Evolutionary conservation across 2,797 vertebrate species (phyloP), one percentile per base, ranked within the genome.

Genomic region (Helostoma temminkii): DNA sequence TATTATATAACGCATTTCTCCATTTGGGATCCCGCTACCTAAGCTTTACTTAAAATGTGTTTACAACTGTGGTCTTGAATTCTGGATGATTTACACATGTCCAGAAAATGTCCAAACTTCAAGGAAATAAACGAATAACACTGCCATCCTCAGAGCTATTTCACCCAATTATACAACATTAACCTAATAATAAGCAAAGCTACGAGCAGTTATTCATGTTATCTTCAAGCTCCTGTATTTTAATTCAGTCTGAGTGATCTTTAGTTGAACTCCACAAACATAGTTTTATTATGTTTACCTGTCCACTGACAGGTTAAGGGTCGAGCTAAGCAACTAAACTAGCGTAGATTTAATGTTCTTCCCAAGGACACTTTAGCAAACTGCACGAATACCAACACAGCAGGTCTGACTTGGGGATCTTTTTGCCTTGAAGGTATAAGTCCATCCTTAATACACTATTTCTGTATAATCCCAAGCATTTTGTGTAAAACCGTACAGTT

Each of bases 321-420:
- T 30, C 18, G 21, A 12, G 39, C 15, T 65, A 16, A 26, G 21
- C 10, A 41, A 37, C 30, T 11, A 32, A 14, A 12, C 48, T 15
- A 2, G n/a, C 24, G 22, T 1, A 39, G 22, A 12, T 21, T 32
- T 61, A 2, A 42, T 37, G 24, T 14, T 28, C 52, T 64, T 45
- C 15, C 55, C 32, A 65, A 60, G 47, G 62, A 48, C 53, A 47
- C 50, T 22, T 54, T 1, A 52, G 45, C 39, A 28, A 48, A 22
- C n/a, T 37, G 22, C 34, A 36, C 26, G 6, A 74, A 49, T 39
- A 26, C 53, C 22, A 66, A 45, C 24, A 36, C 46, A 45, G 9
- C 32, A 56, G 61, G 60, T 81, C 43, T 4, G n/a, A 22, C 10
- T 5, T 6, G 2, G 37, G 25, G n/a, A n/a, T 22, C 32, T 24